These are phyloP conservation scores for Globia sparganii DNA, from an alignment of 2,888 invertebrate species.

Conservation along the genomic window DNA sequence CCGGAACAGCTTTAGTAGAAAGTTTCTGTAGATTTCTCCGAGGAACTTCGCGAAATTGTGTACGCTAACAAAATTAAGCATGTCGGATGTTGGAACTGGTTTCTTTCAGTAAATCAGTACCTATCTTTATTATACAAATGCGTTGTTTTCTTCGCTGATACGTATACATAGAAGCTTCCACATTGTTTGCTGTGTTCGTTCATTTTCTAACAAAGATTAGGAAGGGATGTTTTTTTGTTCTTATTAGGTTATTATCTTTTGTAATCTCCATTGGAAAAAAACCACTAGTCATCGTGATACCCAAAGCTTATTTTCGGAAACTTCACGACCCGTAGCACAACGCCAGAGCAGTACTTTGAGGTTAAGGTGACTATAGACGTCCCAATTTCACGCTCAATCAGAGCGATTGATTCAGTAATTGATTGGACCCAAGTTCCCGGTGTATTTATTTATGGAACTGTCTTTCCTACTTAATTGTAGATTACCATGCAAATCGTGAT, in stretches of 20 bases:
- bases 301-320: conserved; percentile 12
- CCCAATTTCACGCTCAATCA: conserved; percentile 57
- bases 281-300: background rate
- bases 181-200: conserved; percentile 1
- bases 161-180: background rate
- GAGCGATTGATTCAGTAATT: conserved; percentile 53
- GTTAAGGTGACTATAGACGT: conserved; percentile 41
- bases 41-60: conserved; percentile 36
- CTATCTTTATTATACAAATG: conserved; percentile 44
- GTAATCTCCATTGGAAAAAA: background rate
- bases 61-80: conserved; percentile 39
- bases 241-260: background rate
- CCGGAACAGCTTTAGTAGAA: conserved; percentile 45
- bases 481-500: conserved; percentile 3
- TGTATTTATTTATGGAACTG: conserved; percentile 45
- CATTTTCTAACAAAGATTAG: background rate
- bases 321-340: conserved; percentile 5
- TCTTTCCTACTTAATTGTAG: conserved; percentile 11
- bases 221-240: background rate
- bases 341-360: conserved; percentile 24
- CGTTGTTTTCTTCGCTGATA: conserved; percentile 29
- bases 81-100: conserved; percentile 20
- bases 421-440: conserved; percentile 33
- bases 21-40: conserved; percentile 38
- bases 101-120: conserved; percentile 27